Evolutionary conservation across 2,888 invertebrate genomes (phyloP).

Genomic region (Petrolisthes manimaculis): DNA sequence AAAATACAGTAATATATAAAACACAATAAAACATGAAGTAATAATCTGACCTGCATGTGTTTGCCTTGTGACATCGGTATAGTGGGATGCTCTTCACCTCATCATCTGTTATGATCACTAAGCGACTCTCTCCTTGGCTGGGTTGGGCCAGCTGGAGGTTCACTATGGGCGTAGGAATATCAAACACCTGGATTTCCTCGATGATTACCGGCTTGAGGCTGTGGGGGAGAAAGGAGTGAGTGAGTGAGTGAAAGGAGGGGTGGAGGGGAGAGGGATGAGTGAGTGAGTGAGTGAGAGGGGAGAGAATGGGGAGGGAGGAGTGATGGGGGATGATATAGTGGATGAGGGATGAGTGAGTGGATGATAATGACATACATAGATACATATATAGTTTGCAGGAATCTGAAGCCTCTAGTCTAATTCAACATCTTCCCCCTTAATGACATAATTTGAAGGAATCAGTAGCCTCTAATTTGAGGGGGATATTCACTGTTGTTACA

Average conservation of each 20-base stretch:
- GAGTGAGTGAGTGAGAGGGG: too few species aligned
- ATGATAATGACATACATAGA: too few species aligned
- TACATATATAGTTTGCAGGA: too few species aligned
- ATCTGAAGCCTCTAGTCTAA: too few species aligned
- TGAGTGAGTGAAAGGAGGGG: too few species aligned
- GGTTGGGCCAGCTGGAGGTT: slow-evolving; percentile 67
- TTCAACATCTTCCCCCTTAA: too few species aligned
- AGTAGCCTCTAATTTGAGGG: too few species aligned
- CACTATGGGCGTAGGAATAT: slow-evolving; percentile 66
- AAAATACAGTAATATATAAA: neutral
- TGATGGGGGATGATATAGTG: too few species aligned
- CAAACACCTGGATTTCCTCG: slow-evolving; percentile 85
- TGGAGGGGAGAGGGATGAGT: too few species aligned
- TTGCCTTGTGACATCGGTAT: slow-evolving; percentile 69
- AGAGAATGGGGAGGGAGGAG: too few species aligned
- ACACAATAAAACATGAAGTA: neutral
- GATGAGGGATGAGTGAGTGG: neutral
- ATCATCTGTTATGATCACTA: slow-evolving; percentile 83
- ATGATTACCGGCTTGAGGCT: slow-evolving; percentile 80
- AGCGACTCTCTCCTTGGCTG: slow-evolving; percentile 77
- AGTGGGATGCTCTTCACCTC: slow-evolving; percentile 64
- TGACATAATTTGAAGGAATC: too few species aligned
- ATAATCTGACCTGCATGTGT: slow-evolving; percentile 67
- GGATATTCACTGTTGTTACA: too few species aligned
- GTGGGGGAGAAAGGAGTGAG: slow-evolving; percentile 41